A percentile compares a stretch with the other conserved stretches of the same genome.
phyloP scores from a whole-genome alignment of 1,140 invertebrate genomes.

The Druon quercuslanigerum region DNA sequence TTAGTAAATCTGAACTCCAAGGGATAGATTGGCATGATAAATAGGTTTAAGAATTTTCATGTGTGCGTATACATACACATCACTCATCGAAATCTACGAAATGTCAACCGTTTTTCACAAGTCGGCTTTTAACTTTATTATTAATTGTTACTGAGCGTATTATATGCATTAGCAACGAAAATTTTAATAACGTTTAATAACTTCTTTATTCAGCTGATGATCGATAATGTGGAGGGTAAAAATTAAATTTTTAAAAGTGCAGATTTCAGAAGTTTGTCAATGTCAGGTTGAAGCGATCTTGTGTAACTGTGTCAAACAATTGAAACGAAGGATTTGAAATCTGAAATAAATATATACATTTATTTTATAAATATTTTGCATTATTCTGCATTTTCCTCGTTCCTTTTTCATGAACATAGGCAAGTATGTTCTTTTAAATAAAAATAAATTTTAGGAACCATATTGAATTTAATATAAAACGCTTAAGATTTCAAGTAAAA shows the following conservation, averaged over 20 bases:
- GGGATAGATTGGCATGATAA: no score
- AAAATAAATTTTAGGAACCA: no score
- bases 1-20: slow-evolving; percentile 32
- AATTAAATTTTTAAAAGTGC: slow-evolving; percentile 19
- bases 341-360: slow-evolving; percentile 59
- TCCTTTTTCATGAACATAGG: not conserved
- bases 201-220: slow-evolving; percentile 26
- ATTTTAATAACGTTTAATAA: slow-evolving; percentile 27
- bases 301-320: slow-evolving; percentile 51
- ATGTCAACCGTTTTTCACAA: slow-evolving; percentile 23
- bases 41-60: slow-evolving; percentile 8
- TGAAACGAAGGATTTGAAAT: slow-evolving; percentile 61
- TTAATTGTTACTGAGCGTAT: slow-evolving; percentile 4
- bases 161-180: slow-evolving; percentile 24
- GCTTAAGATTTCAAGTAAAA: no score
- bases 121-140: slow-evolving; percentile 18
- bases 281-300: not conserved
- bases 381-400: slow-evolving; percentile 33
- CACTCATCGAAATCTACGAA: slow-evolving; percentile 14
- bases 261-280: slow-evolving; percentile 30
- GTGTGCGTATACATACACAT: not conserved
- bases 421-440: no score
- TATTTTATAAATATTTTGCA: slow-evolving; percentile 61
- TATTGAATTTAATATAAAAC: no score
- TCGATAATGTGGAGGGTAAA: not conserved